Conservation (phyloP, 2,888 invertebrate genomes). For the Macrophya annulata region DNA sequence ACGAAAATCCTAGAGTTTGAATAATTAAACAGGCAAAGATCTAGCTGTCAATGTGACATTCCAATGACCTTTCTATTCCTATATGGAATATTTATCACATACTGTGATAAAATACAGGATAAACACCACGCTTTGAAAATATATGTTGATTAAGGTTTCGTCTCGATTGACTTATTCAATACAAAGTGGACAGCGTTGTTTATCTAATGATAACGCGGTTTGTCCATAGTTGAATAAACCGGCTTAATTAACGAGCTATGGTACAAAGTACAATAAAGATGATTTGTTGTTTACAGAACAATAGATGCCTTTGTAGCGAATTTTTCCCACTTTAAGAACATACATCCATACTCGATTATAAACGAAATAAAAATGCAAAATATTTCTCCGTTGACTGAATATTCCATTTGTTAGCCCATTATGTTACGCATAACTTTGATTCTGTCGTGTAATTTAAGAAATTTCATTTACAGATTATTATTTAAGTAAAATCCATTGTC, state of each 20-base stretch:
- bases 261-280: not conserved
- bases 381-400: not conserved
- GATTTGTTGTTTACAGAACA: not conserved
- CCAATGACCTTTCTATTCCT: not conserved
- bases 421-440: not conserved
- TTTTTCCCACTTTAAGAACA: not conserved
- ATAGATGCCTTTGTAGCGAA: not conserved
- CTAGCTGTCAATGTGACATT: conserved; percentile 31
- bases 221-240: not conserved
- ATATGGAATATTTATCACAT: not conserved
- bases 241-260: not conserved
- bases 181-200: not conserved
- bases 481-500: not conserved
- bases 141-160: not conserved
- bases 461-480: not conserved
- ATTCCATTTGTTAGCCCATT: not conserved
- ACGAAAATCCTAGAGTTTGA: not conserved
- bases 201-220: not conserved
- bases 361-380: not conserved
- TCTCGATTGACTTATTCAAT: conserved; percentile 3
- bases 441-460: not conserved
- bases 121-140: not conserved
- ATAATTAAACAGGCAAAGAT: not conserved
- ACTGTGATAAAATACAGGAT: not conserved
- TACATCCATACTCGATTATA: not conserved